Conservation (phyloP, 2,113 vertebrate genomes). For the Saccopteryx bilineata region DNA sequence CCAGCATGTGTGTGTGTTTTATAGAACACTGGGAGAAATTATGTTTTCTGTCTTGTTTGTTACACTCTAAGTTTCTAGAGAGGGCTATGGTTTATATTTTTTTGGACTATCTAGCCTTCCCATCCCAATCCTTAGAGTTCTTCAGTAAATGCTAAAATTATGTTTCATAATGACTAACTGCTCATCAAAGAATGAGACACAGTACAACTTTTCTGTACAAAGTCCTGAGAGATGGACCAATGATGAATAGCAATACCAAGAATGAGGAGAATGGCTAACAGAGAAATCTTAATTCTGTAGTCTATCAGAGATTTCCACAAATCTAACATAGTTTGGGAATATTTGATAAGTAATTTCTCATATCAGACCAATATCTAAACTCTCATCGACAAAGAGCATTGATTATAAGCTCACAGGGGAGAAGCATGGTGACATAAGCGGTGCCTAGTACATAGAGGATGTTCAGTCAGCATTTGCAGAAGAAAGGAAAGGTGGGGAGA, state of each 20-base stretch:
- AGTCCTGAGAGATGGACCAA: background rate
- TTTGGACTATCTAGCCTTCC: background rate
- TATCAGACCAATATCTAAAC: slow-evolving; percentile 16
- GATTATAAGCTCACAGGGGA: background rate
- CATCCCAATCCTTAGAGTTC: background rate
- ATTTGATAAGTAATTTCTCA: background rate
- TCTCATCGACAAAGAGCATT: background rate
- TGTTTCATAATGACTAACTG: background rate
- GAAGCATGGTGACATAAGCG: background rate
- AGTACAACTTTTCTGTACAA: background rate
- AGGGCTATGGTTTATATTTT: background rate
- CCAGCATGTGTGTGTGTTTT: background rate
- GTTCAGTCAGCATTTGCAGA: background rate
- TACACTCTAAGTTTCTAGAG: slow-evolving; percentile 7
- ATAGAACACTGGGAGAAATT: background rate
- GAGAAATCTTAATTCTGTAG: background rate
- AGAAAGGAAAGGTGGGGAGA: background rate
- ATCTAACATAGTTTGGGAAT: background rate
- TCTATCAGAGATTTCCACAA: background rate
- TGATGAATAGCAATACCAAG: background rate
- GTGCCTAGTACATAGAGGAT: background rate
- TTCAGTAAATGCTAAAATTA: slow-evolving; percentile 63
- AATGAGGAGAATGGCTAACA: background rate
- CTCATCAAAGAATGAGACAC: background rate
- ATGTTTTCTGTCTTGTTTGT: background rate